Conservation (phyloP, 2,888 invertebrate genomes). For the Torymus aiolomorphi region DNA sequence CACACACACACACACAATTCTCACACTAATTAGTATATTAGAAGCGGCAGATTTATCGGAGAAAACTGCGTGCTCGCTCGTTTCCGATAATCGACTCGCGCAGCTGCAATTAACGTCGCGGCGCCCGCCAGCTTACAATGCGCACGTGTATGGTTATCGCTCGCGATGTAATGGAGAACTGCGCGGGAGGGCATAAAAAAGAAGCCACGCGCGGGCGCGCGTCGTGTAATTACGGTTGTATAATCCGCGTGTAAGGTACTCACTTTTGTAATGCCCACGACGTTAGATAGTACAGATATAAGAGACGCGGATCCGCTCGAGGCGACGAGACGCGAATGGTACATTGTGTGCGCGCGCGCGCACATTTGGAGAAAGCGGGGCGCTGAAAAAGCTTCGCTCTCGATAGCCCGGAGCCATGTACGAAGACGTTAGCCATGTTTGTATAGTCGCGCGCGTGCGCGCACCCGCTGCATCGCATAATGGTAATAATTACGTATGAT, state of each 20-base stretch:
- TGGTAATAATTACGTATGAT: slow-evolving; percentile 6
- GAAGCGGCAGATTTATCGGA: slow-evolving; percentile 18
- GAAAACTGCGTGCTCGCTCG: slow-evolving; percentile 5
- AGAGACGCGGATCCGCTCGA: too few relatives aligned
- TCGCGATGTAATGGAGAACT: slow-evolving; percentile 7
- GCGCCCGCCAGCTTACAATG: slow-evolving; percentile 4
- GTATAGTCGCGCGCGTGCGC: background rate
- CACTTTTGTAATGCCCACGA: too few relatives aligned
- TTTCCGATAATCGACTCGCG: slow-evolving; percentile 22
- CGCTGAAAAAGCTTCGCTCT: too few relatives aligned
- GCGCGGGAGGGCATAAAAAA: too few relatives aligned
- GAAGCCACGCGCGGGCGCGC: too few relatives aligned
- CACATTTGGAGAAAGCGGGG: too few relatives aligned
- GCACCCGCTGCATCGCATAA: background rate
- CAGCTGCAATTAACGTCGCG: slow-evolving; percentile 34
- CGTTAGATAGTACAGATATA: too few relatives aligned
- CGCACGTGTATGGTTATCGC: background rate
- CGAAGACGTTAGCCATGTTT: background rate
- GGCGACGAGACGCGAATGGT: too few relatives aligned
- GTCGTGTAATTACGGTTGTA: too few relatives aligned
- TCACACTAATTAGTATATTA: slow-evolving; percentile 23
- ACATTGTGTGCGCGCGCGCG: too few relatives aligned
- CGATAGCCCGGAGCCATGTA: background rate
- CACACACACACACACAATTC: background rate
- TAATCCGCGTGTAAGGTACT: too few relatives aligned